Percentiles rank a stretch among this genome's conserved stretches.
Evolutionary conservation across 1,140 invertebrate species (phyloP).

Genomic region (Drosophila sp.): DNA sequence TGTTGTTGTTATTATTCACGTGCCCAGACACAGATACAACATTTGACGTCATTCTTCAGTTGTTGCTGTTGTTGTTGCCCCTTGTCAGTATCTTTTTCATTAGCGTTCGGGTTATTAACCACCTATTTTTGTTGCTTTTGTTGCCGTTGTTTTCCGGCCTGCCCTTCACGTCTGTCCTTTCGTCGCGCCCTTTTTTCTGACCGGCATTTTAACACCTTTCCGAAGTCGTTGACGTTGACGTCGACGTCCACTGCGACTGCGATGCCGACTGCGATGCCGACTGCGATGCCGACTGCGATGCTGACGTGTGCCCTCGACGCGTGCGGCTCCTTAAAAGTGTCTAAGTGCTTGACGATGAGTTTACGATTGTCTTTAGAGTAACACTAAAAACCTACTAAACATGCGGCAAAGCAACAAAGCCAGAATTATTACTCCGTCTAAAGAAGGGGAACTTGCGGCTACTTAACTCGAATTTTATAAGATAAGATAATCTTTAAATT

Average conservation of each 20-base stretch:
- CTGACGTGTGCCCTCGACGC: constrained; percentile 68
- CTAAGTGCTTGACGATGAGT: constrained; percentile 34
- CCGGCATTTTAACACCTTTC: constrained; percentile 73
- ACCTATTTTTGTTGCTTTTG: constrained; percentile 53
- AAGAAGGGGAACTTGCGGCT: not conserved
- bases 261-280: constrained; percentile 28
- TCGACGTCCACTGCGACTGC: constrained; percentile 15
- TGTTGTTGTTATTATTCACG: no score
- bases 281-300: constrained; percentile 24
- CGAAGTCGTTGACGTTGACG: constrained; percentile 26
- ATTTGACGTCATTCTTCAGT: constrained; percentile 59
- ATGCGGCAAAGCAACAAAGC: not conserved
- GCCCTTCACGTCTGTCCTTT: constrained; percentile 41
- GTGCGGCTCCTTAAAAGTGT: constrained; percentile 57
- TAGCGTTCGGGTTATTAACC: constrained; percentile 78
- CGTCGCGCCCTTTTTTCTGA: constrained; percentile 60
- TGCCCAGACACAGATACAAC: constrained; percentile 1
- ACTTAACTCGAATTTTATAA: no score
- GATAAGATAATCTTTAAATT: not conserved
- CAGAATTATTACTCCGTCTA: constrained; percentile 3
- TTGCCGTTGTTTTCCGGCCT: constrained; percentile 38
- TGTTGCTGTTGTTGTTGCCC: constrained; percentile 21
- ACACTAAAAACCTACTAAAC: constrained; percentile 26
- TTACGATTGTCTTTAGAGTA: constrained; percentile 26
- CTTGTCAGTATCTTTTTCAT: constrained; percentile 69